A percentile compares a stretch with the other conserved stretches of the same genome.
phyloP scores from a whole-genome alignment of 2,797 vertebrate species.

The Clamator glandarius region DNA sequence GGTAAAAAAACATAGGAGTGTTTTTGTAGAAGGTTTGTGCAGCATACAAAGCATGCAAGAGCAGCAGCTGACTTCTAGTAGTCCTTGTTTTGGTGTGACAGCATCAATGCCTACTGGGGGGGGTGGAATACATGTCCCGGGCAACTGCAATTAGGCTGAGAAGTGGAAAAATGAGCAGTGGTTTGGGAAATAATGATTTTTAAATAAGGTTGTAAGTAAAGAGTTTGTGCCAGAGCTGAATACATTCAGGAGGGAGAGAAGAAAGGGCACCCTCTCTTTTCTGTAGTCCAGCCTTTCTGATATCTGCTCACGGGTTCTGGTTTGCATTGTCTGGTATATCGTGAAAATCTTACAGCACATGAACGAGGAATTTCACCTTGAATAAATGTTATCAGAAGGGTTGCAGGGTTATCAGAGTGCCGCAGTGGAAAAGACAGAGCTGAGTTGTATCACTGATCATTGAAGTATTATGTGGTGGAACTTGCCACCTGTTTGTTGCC shows the following conservation, averaged over 20 bases:
- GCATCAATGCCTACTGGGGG: not conserved
- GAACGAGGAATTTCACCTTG: not conserved
- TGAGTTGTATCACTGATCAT: not conserved
- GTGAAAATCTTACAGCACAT: not conserved
- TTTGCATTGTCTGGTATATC: not conserved
- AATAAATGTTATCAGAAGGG: rapidly evolving
- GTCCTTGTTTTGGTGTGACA: not conserved
- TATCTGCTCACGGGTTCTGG: rapidly evolving
- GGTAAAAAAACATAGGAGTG: rapidly evolving
- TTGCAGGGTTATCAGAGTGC: not conserved
- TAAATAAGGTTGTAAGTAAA: not conserved
- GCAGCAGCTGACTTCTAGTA: not conserved
- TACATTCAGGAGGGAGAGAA: rapidly evolving
- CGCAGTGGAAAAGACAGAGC: not conserved
- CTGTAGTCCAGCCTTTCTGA: not conserved
- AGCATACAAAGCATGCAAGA: not conserved
- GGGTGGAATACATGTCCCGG: not conserved
- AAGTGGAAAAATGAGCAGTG: not conserved
- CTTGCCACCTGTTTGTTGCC: not conserved
- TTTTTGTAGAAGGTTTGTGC: not conserved
- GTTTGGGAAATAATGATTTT: not conserved
- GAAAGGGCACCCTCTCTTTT: not conserved
- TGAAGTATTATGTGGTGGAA: not conserved
- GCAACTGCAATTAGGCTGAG: not conserved
- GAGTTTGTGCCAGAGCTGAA: not conserved